phyloP scores from a whole-genome alignment of 2,797 vertebrate species.

The Gymnodraco acuticeps region DNA sequence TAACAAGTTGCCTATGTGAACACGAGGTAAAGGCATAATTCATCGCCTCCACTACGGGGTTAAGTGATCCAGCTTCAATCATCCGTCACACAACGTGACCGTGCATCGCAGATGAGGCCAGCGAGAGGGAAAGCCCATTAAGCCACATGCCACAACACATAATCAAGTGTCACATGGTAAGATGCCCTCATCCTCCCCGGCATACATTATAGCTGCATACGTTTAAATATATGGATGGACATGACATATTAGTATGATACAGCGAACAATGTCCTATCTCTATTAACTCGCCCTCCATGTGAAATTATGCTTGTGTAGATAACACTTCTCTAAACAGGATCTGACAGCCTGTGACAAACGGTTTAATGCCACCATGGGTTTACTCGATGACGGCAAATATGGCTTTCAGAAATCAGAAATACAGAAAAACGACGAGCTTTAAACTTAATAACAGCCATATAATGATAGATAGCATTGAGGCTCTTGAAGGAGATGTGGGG shows the following conservation, averaged over 20 bases:
- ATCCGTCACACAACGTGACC: constrained; percentile 70
- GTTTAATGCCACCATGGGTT: not conserved
- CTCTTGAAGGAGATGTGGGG: too few relatives aligned
- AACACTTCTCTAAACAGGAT: constrained; percentile 13
- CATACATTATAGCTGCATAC: constrained; percentile 54
- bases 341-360: constrained; percentile 3
- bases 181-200: constrained; percentile 24
- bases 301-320: constrained; percentile 6
- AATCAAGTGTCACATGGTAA: constrained; percentile 65
- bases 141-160: constrained; percentile 65
- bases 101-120: constrained; percentile 51
- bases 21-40: constrained; percentile 49
- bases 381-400: too few relatives aligned
- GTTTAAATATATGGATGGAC: constrained; percentile 45
- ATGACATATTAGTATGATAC: constrained; percentile 27
- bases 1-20: constrained; percentile 37
- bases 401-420: too few relatives aligned
- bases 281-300: constrained; percentile 8
- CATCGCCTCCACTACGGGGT: constrained; percentile 52
- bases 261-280: not conserved
- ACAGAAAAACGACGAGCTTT: too few relatives aligned
- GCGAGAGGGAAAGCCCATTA: constrained; percentile 61
- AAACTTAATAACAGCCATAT: too few relatives aligned
- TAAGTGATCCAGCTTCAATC: constrained; percentile 66
- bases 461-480: too few relatives aligned